Base-by-base conservation (phyloP, 2,797 vertebrate species). In the Parotocinclus haroldoi region DNA sequence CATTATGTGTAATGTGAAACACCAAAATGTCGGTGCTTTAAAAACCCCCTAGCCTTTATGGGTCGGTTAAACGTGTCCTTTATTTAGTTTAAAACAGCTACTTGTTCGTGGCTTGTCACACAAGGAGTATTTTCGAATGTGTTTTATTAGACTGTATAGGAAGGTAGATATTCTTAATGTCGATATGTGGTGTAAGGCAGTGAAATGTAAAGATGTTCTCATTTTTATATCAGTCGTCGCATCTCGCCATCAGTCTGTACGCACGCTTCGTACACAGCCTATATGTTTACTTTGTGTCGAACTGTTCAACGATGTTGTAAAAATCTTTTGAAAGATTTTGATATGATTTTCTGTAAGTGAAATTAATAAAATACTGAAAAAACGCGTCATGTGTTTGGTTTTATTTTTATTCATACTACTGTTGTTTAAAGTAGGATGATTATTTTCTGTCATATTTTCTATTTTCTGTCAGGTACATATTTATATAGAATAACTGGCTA, bases 281-380 rank as follows among this genome's bases (percentile, higher is more conserved):
- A 86, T 78, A 81, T 75, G 79, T 66, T 78, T 83, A 81, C 87
- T 91, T 84, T 84, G 85, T 90, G 85, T 88, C 76, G 44, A 72
- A 78, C 74, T 80, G 86, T 87, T 86, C 78, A 79, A 83, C 61
- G 58, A 83, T 82, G 74, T 82, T 66, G 63, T 80, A 79, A 84
- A 84, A 74, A 65, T 72, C 52, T 75, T 85, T 90, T 84, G 3
- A 64, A 81, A 71, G 78, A 83, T 88, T 91, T 90, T 90, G 68
- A 91, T 89, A 90, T 91, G 55, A 88, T 90, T 91, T 91, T 88
- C 84, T 91, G 90, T 91, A 89, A 76, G 85, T 92, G 89, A 74
- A 82, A 83, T 85, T 86, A 92, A 91, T 90, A 91, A 91, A 91
- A 86, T 65, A 73, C 75, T 69, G 76, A 58, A 84, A 85, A 79